Percentiles rank a stretch among this genome's conserved stretches.
phyloP scores from a whole-genome alignment of 2,888 invertebrate species.

The Boloria euphrosyne region DNA sequence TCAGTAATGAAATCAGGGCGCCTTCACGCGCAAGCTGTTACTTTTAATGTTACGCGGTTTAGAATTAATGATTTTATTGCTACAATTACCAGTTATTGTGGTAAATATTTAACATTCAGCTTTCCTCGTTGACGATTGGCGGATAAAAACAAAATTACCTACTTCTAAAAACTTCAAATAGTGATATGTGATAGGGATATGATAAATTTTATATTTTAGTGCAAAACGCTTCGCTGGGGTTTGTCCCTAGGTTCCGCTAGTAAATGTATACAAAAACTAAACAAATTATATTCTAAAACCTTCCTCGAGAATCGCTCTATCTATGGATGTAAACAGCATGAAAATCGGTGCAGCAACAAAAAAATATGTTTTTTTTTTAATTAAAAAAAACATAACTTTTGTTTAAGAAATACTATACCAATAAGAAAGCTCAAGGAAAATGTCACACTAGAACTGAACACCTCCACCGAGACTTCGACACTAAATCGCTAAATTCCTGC shows the following conservation, averaged over 20 bases:
- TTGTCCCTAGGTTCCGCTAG: too few relatives aligned
- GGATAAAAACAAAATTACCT: conserved; percentile 2
- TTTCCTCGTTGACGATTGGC: conserved; percentile 7
- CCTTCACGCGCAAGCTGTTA: conserved; percentile 75
- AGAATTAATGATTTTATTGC: conserved; percentile 80
- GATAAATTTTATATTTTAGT: too few relatives aligned
- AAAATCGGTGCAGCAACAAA: too few relatives aligned
- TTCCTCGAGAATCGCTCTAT: too few relatives aligned
- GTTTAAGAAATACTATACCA: too few relatives aligned
- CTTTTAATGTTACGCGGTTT: conserved; percentile 80
- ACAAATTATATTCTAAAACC: too few relatives aligned
- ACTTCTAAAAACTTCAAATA: neutral
- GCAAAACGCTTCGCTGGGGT: too few relatives aligned
- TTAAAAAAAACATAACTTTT: too few relatives aligned
- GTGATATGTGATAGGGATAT: neutral
- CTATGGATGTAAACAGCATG: too few relatives aligned
- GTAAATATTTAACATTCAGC: conserved; percentile 33
- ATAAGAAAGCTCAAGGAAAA: neutral
- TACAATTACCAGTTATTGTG: conserved; percentile 49
- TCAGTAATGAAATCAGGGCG: conserved; percentile 35
- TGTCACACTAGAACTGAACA: neutral
- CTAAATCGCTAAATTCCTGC: conserved; percentile 56
- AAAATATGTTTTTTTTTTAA: too few relatives aligned
- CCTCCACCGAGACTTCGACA: conserved; percentile 30
- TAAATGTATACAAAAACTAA: too few relatives aligned